A percentile compares a stretch with the other conserved stretches of the same genome.
phyloP scores from a whole-genome alignment of 2,888 invertebrate genomes.

The Hipparchia sbordonii region DNA sequence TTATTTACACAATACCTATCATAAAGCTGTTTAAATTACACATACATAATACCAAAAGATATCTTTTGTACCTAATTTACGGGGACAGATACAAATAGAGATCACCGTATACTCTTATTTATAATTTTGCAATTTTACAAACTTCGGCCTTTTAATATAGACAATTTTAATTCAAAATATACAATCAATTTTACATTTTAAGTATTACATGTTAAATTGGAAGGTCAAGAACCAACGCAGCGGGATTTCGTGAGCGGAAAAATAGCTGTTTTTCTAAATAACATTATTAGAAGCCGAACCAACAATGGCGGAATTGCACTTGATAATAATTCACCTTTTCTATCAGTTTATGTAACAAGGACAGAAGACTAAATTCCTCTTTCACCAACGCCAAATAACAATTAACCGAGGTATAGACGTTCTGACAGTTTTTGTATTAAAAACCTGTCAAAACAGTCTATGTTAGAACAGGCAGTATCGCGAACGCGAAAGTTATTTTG shows the following conservation, averaged over 20 bases:
- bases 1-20: conserved; percentile 35
- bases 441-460: background rate
- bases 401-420: no score
- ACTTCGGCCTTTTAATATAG: background rate
- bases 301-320: background rate
- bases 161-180: background rate
- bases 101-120: background rate
- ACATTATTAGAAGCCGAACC: background rate
- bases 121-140: conserved; percentile 1
- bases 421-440: no score
- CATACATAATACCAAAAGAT: conserved; percentile 11
- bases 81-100: conserved; percentile 23
- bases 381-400: no score
- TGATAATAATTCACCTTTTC: no score
- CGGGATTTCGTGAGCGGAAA: no score
- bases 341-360: no score
- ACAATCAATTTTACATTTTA: background rate
- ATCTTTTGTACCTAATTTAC: conserved; percentile 17
- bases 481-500: no score
- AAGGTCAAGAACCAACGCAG: no score
- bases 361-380: no score
- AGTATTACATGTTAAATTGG: no score
- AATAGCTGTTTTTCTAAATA: background rate
- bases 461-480: no score
- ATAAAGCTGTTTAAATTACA: conserved; percentile 26